Percentiles rank a stretch among this genome's conserved stretches.
Evolutionary conservation across 2,113 vertebrate genomes (phyloP).

Genomic region (Madoqua kirkii): DNA sequence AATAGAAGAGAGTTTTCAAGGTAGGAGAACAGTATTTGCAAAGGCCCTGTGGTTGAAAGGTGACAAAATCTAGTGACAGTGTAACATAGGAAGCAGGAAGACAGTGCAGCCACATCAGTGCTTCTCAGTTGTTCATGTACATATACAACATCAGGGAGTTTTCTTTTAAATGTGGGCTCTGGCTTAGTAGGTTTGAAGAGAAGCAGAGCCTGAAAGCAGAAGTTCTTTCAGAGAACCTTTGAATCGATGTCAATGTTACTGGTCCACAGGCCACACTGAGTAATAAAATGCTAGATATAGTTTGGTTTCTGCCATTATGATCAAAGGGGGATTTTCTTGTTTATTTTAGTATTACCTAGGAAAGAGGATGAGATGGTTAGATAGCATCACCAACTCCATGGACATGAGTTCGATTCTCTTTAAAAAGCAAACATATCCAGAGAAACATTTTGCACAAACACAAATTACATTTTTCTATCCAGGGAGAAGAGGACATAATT

Average conservation of each 20-base stretch:
- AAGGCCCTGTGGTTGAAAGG: neutral
- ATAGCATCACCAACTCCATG: neutral
- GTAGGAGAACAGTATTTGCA: neutral
- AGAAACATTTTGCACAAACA: neutral
- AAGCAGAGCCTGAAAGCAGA: neutral
- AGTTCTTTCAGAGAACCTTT: neutral
- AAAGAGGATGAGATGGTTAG: neutral
- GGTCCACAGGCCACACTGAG: neutral
- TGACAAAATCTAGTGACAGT: neutral
- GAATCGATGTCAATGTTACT: neutral
- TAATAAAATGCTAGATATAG: neutral
- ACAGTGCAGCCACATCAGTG: rapidly evolving
- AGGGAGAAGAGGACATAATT: neutral
- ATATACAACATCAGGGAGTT: neutral
- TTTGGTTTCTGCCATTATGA: neutral
- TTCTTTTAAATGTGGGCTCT: neutral
- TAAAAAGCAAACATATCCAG: neutral
- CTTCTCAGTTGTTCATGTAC: neutral
- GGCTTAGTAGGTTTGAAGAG: neutral
- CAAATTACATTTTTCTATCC: neutral
- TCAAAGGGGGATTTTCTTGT: neutral
- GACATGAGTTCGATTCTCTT: neutral
- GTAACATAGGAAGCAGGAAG: neutral
- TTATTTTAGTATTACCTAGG: neutral
- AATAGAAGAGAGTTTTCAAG: neutral